Evolutionary conservation across 1,140 invertebrate genomes (phyloP), one percentile per base, ranked within the genome.

Genomic region (Riptortus pedestris): DNA sequence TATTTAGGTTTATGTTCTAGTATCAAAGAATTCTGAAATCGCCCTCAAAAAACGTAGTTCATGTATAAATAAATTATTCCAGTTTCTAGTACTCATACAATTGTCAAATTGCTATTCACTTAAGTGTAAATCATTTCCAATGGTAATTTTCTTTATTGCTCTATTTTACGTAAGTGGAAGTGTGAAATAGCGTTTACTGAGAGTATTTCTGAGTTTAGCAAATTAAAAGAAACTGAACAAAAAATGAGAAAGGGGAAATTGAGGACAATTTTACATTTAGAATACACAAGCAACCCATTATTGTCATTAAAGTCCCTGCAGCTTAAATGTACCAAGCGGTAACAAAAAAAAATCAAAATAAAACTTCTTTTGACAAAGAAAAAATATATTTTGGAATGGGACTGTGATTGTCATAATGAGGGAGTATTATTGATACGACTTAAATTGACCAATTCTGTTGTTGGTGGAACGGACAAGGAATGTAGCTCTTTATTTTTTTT

Each of bases 341-440:
- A 16, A 55, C 14, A 55, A 14, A 22, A 55, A 26, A 26, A 26
- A 16, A 24, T 24, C 11, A 7, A 20, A 20, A 20, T 20, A 20
- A 20, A 12, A 12, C 9, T 55, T 55, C 24, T 22, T 14, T 27
- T 9, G 22, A 3, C 14, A 55, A 24, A 27, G n/a, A 55, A 55
- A 51, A 55, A 55, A 55, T 27, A 26, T 55, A 55, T 55, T 55
- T 55, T 12, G 26, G 24, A 55, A 55, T 27, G 24, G 51, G 51
- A 55, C 51, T 2, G 51, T 55, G 51, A 55, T 55, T 55, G 20
- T 55, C 51, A 55, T 55, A 55, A 55, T 55, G 24, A 55, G 51
- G 24, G 1, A 24, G 51, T 55, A 55, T 55, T 55, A 55, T 55
- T 55, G 51, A 55, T 55, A 55, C 24, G 51, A 55, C 2, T 55